Conservation (phyloP, 2,113 vertebrate species). For the Potamarius usumacintae region DNA sequence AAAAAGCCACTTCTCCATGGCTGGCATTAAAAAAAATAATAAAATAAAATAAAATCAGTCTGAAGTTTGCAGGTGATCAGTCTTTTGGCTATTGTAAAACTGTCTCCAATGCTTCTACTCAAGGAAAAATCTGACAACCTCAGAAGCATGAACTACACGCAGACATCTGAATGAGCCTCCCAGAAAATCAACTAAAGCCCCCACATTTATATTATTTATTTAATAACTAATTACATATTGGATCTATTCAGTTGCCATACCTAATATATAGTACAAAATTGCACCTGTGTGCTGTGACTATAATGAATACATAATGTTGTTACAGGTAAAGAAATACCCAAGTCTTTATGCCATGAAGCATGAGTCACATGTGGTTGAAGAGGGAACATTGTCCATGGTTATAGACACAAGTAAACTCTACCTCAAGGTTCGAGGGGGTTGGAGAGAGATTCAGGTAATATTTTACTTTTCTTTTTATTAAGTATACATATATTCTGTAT, state of each 20-base stretch:
- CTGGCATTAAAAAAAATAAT: not conserved
- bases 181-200: not conserved
- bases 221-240: not conserved
- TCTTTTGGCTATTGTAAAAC: not conserved
- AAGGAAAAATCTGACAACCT: not conserved
- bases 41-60: not conserved
- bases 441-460: slow-evolving; percentile 90
- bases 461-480: not conserved
- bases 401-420: slow-evolving; percentile 81
- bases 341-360: slow-evolving; percentile 81
- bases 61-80: not conserved
- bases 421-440: slow-evolving; percentile 85
- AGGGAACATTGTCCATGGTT: slow-evolving; percentile 82
- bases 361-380: slow-evolving; percentile 74
- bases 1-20: not conserved
- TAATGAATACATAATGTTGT: not conserved
- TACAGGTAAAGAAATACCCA: slow-evolving; percentile 76
- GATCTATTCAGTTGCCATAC: not conserved
- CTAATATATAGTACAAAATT: not conserved
- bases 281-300: not conserved
- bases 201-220: not conserved
- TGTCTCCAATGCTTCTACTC: not conserved
- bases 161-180: not conserved
- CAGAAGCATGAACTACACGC: not conserved
- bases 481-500: not conserved